A percentile compares a stretch with the other conserved stretches of the same genome.
Evolutionary conservation across 2,113 vertebrate genomes (phyloP).

Genomic region (Micromys minutus): DNA sequence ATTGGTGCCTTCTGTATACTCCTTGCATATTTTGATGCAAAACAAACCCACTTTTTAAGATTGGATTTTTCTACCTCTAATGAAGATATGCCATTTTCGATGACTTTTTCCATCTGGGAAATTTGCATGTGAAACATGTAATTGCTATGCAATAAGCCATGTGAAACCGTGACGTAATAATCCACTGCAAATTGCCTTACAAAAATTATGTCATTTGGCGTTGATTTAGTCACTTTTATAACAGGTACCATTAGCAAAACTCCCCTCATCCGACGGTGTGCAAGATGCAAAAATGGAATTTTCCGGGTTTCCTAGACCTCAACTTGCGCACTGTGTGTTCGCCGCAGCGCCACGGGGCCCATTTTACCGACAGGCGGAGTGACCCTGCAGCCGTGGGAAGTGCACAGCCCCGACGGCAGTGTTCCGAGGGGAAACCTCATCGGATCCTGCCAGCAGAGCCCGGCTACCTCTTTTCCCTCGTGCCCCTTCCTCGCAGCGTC

Average conservation of each 20-base stretch:
- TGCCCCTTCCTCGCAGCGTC: not conserved
- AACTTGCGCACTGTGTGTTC: constrained; percentile 32
- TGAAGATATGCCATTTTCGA: constrained; percentile 57
- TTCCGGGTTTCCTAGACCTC: constrained; percentile 1
- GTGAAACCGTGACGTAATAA: constrained; percentile 80
- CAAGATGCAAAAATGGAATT: constrained; percentile 41
- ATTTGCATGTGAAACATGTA: constrained; percentile 48
- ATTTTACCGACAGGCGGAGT: not conserved
- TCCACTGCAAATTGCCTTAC: constrained; percentile 75
- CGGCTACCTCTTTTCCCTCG: not conserved
- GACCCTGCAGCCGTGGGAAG: not conserved
- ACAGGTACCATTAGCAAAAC: constrained; percentile 39
- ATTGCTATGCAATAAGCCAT: not conserved
- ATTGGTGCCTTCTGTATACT: constrained; percentile 1
- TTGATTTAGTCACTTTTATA: constrained; percentile 62
- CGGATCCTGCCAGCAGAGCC: not conserved
- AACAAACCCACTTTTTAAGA: constrained; percentile 54
- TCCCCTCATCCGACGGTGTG: not conserved
- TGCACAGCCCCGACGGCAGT: constrained; percentile 30
- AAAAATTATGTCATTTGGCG: constrained; percentile 61
- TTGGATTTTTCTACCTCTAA: not conserved
- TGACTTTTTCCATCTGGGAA: constrained; percentile 62
- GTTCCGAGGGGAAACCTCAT: not conserved
- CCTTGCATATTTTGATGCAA: constrained; percentile 62
- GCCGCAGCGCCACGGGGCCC: constrained; percentile 6